Evolutionary conservation across 2,113 vertebrate species (phyloP).

Genomic region (Crotalus horridus): DNA sequence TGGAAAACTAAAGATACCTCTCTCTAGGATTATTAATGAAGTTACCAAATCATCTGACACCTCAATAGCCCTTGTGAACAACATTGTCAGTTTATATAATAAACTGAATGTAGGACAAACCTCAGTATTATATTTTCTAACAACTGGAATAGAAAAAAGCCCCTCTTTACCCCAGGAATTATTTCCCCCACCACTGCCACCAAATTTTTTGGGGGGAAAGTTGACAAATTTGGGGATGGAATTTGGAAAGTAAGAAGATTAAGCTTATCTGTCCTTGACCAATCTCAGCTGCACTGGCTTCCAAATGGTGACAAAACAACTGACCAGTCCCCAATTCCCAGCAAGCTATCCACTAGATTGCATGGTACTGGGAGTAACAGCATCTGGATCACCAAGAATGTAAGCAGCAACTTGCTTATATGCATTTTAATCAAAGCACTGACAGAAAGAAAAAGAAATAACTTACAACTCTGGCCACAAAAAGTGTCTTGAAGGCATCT

Average conservation of each 20-base stretch:
- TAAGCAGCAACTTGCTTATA: background rate
- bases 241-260: background rate
- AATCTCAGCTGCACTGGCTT: too few relatives aligned
- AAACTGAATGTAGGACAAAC: background rate
- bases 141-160: background rate
- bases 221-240: background rate
- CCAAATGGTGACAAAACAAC: too few relatives aligned
- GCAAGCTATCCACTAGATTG: too few relatives aligned
- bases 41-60: background rate
- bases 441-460: background rate
- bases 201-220: background rate
- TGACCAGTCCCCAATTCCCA: too few relatives aligned
- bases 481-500: constrained; percentile 92
- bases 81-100: background rate
- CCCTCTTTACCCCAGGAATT: background rate
- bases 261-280: background rate
- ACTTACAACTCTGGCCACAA: constrained; percentile 90
- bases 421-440: background rate
- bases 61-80: background rate
- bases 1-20: background rate
- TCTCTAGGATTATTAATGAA: background rate
- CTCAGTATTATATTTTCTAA: background rate
- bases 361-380: too few relatives aligned
- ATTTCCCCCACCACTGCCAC: background rate
- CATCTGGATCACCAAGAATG: too few relatives aligned